Evolutionary conservation across 2,113 vertebrate genomes (phyloP).

Genomic region (Eonycteris spelaea): DNA sequence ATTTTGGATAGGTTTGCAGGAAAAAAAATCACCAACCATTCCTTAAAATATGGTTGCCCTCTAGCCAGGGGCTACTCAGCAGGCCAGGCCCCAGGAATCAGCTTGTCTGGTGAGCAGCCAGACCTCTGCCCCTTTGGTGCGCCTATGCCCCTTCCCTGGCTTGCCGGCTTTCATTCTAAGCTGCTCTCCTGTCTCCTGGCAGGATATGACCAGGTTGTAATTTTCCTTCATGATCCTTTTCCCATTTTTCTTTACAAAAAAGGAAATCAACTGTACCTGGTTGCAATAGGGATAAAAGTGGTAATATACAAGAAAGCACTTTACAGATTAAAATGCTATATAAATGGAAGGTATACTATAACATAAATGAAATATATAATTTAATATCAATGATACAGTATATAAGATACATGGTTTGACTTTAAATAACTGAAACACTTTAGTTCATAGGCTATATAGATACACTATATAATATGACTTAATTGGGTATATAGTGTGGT

Average conservation of each 20-base stretch:
- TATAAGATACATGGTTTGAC: not conserved
- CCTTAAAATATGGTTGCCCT: not conserved
- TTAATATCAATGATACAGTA: not conserved
- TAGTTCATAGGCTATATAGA: not conserved
- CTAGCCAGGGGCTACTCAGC: not conserved
- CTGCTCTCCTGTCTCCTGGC: not conserved
- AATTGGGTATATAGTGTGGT: not conserved
- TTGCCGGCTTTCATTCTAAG: not conserved
- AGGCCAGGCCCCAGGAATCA: not conserved
- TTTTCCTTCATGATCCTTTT: conserved; percentile 45
- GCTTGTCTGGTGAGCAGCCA: not conserved
- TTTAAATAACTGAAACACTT: conserved; percentile 14
- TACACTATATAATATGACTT: not conserved
- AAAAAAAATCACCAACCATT: not conserved
- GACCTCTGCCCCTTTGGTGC: not conserved
- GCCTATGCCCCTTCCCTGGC: not conserved
- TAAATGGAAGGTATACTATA: conserved; percentile 24
- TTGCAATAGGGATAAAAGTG: not conserved
- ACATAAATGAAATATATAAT: conserved; percentile 15
- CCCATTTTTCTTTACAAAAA: conserved; percentile 41
- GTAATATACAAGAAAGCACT: not conserved
- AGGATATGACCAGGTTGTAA: conserved; percentile 37
- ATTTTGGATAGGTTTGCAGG: not conserved
- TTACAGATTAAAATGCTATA: conserved; percentile 32
- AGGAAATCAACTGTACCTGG: not conserved